Evolutionary conservation across 2,888 invertebrate species (phyloP).

Genomic region (Meghimatium bilineatum): DNA sequence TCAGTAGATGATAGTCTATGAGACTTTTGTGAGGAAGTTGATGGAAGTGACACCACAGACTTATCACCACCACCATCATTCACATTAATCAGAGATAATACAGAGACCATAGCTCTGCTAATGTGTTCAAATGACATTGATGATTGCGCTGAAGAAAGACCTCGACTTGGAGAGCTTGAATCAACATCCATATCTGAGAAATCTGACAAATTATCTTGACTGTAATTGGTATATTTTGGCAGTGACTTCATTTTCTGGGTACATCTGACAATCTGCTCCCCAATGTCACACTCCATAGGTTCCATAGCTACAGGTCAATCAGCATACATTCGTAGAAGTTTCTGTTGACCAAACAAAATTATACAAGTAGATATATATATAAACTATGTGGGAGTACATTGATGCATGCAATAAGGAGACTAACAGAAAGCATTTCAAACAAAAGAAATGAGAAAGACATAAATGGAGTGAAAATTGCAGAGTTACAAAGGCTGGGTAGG

Average conservation of each 20-base stretch:
- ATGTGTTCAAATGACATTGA: slow-evolving; percentile 35
- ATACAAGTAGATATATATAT: too few species aligned
- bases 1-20: neutral
- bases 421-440: too few species aligned
- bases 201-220: neutral
- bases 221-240: neutral
- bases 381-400: too few species aligned
- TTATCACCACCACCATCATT: slow-evolving; percentile 3
- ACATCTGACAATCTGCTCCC: neutral
- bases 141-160: neutral
- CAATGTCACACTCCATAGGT: slow-evolving; percentile 39
- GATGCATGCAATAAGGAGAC: too few species aligned
- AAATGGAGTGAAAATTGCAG: too few species aligned
- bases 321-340: neutral
- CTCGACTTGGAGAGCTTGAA: neutral
- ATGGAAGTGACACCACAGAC: neutral
- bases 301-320: slow-evolving; percentile 6
- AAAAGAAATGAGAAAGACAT: too few species aligned
- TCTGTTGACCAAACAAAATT: neutral
- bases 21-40: neutral
- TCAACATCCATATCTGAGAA: slow-evolving; percentile 44
- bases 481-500: too few species aligned
- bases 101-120: neutral
- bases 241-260: neutral
- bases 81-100: neutral